Evolutionary conservation across 2,888 invertebrate genomes (phyloP).

Genomic region (Conchocele bisecta): DNA sequence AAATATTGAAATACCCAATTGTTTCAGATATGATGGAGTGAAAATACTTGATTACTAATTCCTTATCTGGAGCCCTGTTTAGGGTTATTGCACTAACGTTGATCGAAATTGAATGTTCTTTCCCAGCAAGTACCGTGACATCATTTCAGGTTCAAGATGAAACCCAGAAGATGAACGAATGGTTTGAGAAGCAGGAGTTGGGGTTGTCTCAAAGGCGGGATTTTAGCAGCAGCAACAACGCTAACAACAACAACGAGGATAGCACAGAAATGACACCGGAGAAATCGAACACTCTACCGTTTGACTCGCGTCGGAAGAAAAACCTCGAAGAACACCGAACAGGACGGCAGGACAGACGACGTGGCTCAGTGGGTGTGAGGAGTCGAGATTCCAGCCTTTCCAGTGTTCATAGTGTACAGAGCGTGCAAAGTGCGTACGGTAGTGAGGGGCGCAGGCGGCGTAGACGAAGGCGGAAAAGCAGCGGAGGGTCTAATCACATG

Average conservation of each 20-base stretch:
- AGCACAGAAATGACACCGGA: slow-evolving; percentile 29
- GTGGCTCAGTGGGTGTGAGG: slow-evolving; percentile 36
- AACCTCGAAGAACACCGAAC: slow-evolving; percentile 35
- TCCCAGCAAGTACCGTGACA: not conserved
- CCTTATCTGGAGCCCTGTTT: too few relatives aligned
- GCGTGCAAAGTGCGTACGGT: slow-evolving; percentile 60
- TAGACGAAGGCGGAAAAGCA: slow-evolving; percentile 50
- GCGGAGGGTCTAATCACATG: slow-evolving; percentile 24
- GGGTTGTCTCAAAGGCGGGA: slow-evolving; percentile 12
- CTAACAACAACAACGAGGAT: too few relatives aligned
- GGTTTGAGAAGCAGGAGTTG: slow-evolving; percentile 62
- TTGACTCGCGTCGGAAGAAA: slow-evolving; percentile 26
- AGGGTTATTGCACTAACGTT: too few relatives aligned
- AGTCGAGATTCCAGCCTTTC: slow-evolving; percentile 68
- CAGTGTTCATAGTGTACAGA: slow-evolving; percentile 63
- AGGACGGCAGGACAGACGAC: slow-evolving; percentile 29
- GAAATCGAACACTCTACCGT: slow-evolving; percentile 51
- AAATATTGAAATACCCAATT: too few relatives aligned
- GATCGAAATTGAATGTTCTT: not conserved
- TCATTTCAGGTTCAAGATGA: slow-evolving; percentile 71
- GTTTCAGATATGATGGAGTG: too few relatives aligned
- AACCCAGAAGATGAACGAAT: slow-evolving; percentile 72
- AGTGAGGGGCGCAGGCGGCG: slow-evolving; percentile 44
- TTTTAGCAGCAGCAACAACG: too few relatives aligned
- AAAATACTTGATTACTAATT: too few relatives aligned